A percentile compares a stretch with the other conserved stretches of the same genome.
phyloP scores from a whole-genome alignment of 2,113 vertebrate species.

The Alexandromys fortis region DNA sequence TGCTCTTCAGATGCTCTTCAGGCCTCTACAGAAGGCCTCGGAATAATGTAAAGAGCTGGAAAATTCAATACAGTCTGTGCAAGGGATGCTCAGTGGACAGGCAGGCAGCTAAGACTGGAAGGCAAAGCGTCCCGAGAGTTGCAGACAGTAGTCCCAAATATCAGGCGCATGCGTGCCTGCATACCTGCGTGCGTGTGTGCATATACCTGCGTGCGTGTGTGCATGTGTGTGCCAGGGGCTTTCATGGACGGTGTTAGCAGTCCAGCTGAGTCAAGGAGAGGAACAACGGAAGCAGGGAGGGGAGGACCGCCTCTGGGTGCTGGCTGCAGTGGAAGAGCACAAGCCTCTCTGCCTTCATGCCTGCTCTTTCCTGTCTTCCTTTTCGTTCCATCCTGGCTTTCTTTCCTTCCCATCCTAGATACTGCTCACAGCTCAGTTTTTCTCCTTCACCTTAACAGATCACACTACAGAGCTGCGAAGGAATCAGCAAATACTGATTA shows the following conservation, averaged over 20 bases:
- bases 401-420: no score
- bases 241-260: neutral
- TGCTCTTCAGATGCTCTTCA: neutral
- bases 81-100: neutral
- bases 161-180: neutral
- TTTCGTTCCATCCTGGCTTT: neutral
- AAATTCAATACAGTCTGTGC: neutral
- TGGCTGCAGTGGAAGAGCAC: neutral
- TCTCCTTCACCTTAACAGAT: neutral
- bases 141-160: neutral
- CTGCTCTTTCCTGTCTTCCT: neutral
- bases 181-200: neutral
- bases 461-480: neutral
- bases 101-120: neutral
- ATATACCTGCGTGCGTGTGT: neutral
- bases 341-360: neutral
- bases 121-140: neutral
- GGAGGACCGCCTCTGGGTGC: accelerated
- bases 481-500: conserved; percentile 59
- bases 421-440: neutral
- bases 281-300: accelerated
- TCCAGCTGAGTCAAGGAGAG: neutral
- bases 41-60: neutral
- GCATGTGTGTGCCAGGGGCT: neutral
- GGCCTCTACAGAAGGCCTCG: neutral